Evolutionary conservation across 2,888 invertebrate genomes (phyloP), one percentile per base, ranked within the genome.

Genomic region (Ophion ellenae): DNA sequence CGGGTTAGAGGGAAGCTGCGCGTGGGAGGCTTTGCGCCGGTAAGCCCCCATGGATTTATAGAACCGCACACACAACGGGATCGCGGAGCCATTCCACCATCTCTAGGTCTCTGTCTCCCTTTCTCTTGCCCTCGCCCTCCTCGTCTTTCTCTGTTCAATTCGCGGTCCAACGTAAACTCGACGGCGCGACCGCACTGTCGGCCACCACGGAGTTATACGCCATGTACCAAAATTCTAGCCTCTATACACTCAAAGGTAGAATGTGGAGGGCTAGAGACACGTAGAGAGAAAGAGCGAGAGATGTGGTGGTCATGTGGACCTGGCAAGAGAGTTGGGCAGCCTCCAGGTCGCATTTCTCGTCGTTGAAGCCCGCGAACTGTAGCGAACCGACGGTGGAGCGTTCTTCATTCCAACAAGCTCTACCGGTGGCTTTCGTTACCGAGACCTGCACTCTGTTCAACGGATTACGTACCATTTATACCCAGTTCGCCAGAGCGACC

Each of bases 11-110:
- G 63, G 88, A 91, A 89, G 91, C 90, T 91, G 90, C 90, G 92
- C 92, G 91, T 92, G 94, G 93, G 93, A 94, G 94, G 94, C 94
- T 94, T 94, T 94, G 94, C 92, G 93, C 92, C 93, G 92, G 93
- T 94, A 95, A 95, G 91, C 93, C 90, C 91, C 89, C 88, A 88
- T 91, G 92, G 92, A 93, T 93, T 93, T 93, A 93, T 93, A 91
- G 93, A 94, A 94, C 94, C 94, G 92, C 94, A 94, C 93, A 92
- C 92, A 86, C 86, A 81, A 81, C 84, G 86, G 75, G 69, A 74
- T 79, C 75, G 70, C 28, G 47, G 78, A 92, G 90, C 91, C 88
- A 83, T 73, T 45, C 81, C 78, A 81, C 75, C 73, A 70, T 69
- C 70, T 67, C 74, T 66, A 32, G 61, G 63, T 70, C 63, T 71